Evolutionary conservation across 1,140 invertebrate species (phyloP).

Genomic region (Polyergus mexicanus): DNA sequence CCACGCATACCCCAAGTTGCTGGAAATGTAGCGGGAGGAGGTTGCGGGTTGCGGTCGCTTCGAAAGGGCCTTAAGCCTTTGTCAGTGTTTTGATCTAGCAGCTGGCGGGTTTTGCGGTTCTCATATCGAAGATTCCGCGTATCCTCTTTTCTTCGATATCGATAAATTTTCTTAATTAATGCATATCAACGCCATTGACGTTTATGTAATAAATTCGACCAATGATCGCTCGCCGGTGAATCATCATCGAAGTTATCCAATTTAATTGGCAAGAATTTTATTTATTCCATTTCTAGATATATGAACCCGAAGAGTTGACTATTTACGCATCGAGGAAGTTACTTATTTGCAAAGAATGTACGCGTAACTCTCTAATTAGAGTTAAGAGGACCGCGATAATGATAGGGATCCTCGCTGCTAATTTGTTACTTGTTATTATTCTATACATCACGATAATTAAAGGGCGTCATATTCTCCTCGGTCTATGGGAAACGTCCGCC

Average conservation of each 20-base stretch:
- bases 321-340: not conserved
- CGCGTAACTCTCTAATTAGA: not conserved
- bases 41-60: constrained; percentile 26
- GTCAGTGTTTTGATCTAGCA: constrained; percentile 19
- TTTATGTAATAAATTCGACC: not conserved
- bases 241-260: not conserved
- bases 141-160: not conserved
- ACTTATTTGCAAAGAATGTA: not conserved
- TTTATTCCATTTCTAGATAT: not conserved
- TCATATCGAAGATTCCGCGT: not conserved
- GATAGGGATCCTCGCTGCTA: not conserved
- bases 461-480: constrained; percentile 5
- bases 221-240: not conserved
- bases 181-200: not conserved
- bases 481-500: not conserved
- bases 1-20: constrained; percentile 39
- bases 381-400: not conserved
- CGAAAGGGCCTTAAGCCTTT: constrained; percentile 36
- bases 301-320: not conserved
- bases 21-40: constrained; percentile 39
- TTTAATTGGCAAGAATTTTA: not conserved
- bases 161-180: not conserved
- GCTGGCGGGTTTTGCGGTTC: not conserved
- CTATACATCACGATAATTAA: constrained; percentile 10
- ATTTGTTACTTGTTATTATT: constrained; percentile 34